Conservation (phyloP, 2,888 invertebrate genomes). For the Tortrix viridana region DNA sequence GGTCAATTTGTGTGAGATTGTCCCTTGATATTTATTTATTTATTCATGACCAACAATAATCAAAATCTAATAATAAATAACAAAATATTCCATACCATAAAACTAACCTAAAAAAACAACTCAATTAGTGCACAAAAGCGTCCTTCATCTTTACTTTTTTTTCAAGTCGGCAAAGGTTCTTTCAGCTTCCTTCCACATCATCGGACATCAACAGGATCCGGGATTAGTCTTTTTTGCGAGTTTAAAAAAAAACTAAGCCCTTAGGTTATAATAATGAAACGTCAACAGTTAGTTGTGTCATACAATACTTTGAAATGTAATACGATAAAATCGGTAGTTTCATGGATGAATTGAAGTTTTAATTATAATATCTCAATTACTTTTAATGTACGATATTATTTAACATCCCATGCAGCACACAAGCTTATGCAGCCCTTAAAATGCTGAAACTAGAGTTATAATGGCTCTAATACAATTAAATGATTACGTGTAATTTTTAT, state of each 20-base stretch:
- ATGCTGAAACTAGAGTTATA: too few relatives aligned
- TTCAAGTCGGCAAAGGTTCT: slow-evolving; percentile 48
- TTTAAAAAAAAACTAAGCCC: slow-evolving; percentile 17
- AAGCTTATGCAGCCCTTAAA: too few relatives aligned
- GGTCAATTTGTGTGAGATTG: too few relatives aligned
- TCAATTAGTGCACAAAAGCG: not conserved
- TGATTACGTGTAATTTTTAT: too few relatives aligned
- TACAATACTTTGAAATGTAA: slow-evolving; percentile 31
- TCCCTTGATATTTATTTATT: too few relatives aligned
- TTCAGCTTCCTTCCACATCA: slow-evolving; percentile 60
- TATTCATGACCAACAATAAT: too few relatives aligned
- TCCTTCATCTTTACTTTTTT: slow-evolving; percentile 10
- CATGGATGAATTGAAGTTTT: not conserved
- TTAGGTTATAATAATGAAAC: slow-evolving; percentile 25
- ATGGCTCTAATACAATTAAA: too few relatives aligned
- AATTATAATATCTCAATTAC: not conserved
- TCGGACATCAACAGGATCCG: slow-evolving; percentile 57
- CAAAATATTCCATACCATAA: not conserved
- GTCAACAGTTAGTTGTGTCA: slow-evolving; percentile 31
- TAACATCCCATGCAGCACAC: too few relatives aligned
- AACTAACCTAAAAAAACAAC: not conserved
- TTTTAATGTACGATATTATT: too few relatives aligned
- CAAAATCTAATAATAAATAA: too few relatives aligned
- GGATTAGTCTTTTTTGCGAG: slow-evolving; percentile 51
- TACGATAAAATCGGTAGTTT: slow-evolving; percentile 13